These are phyloP conservation scores for Ginglymostoma cirratum DNA, from an alignment of 2,113 vertebrate genomes.

Conservation along the genomic window DNA sequence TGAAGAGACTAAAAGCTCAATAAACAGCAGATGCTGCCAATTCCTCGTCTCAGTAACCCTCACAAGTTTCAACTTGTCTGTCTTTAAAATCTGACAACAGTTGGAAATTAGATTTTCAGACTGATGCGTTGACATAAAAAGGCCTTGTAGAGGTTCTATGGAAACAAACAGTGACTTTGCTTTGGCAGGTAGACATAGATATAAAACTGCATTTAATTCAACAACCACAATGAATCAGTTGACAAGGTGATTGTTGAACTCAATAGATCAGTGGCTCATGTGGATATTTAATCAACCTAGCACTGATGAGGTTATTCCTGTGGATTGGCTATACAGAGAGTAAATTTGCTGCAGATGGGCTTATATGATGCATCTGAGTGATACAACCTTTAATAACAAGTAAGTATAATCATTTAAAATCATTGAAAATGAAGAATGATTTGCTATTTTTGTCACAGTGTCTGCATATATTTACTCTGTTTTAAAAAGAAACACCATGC, in stretches of 20 bases:
- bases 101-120: neutral
- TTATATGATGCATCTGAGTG: neutral
- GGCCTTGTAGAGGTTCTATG: neutral
- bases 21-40: neutral
- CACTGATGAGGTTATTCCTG: neutral
- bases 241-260: neutral
- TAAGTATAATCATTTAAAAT: neutral
- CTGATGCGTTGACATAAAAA: neutral
- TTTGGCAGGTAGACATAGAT: neutral
- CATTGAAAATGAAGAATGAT: neutral
- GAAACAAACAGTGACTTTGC: neutral
- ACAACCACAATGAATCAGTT: neutral
- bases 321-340: neutral
- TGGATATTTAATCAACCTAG: neutral
- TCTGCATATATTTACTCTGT: neutral
- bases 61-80: slow-evolving; percentile 7
- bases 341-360: neutral
- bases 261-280: neutral
- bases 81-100: neutral
- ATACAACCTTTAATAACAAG: neutral
- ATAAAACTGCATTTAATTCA: neutral
- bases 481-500: neutral
- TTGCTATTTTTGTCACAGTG: neutral
- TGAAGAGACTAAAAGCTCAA: neutral
- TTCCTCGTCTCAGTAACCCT: neutral